Base-by-base conservation (phyloP, 2,113 vertebrate species). In the Tyto alba region DNA sequence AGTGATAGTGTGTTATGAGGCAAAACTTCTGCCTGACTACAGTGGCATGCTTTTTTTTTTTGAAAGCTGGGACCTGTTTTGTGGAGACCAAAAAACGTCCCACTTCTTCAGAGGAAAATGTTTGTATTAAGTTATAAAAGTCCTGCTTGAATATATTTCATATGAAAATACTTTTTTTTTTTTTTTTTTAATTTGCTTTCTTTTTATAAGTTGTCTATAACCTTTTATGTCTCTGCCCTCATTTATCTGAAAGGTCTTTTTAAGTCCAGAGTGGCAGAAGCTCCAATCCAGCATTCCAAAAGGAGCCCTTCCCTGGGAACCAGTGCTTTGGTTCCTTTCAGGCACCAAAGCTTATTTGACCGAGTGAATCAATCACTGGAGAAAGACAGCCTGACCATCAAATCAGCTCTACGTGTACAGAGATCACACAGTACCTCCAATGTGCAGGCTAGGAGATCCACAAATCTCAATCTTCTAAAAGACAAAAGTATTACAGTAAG, bases 371-470 rank as follows among this genome's bases (percentile, higher is more conserved):
- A 76, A 5, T 97, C 95, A 1, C 71, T 97, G 57, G 93, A 96
- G 89, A 91, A 89, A 52, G 97, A 98, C 84, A 93, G 89, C 60
- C 84, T 89, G 81, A 73, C 53, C 68, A 96, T 97, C 55, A 85
- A 67, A 30, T 94, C 97, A 68, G 94, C 90, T 38, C 59, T 97
- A 4, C 2, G 0, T 47, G 62, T 78, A 26, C 85, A 60, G 66
- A 96, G 96, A 67, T 88, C 85, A 32, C 90, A 11, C 45, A 92
- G 94, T 1, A 15, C 77, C 63, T 76, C 83, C 53, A 52, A 1
- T 4, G 25, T 48, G 40, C 82, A 77, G 84, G 16, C 91, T 45
- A 43, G 62, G 25, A 95, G 48, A 82, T 14, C 57, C 59, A 41
- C 68, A 56, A 8, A 10, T 22, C 47, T 75, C 48, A 13, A 29